phyloP scores from a whole-genome alignment of 1,140 invertebrate species.

The Drosophila funebris region DNA sequence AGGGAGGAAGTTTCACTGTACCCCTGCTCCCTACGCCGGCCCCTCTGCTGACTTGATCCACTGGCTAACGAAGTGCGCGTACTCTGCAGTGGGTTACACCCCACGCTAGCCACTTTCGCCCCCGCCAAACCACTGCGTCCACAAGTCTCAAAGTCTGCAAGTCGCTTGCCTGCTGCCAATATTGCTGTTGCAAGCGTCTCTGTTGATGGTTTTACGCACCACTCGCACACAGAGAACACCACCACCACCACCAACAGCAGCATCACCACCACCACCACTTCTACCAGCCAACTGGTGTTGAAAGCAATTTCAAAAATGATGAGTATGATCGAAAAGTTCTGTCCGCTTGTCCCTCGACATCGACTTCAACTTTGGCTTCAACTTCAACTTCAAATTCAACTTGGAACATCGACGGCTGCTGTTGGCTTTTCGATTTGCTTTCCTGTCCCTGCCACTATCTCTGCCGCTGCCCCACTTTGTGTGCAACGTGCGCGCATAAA shows the following conservation, averaged over 20 bases:
- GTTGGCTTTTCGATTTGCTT: constrained; percentile 79
- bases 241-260: constrained; percentile 9
- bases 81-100: constrained; percentile 45
- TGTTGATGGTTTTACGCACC: constrained; percentile 74
- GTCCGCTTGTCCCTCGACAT: neutral
- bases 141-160: neutral
- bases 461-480: neutral
- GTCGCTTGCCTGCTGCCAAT: neutral
- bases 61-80: constrained; percentile 71
- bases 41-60: neutral
- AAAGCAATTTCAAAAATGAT: constrained; percentile 84
- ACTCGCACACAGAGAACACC: neutral
- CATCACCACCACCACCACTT: neutral
- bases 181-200: constrained; percentile 56
- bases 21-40: neutral
- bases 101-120: constrained; percentile 24
- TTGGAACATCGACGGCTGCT: constrained; percentile 40
- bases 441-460: constrained; percentile 32
- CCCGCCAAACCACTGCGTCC: neutral
- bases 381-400: constrained; percentile 26
- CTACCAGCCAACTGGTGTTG: constrained; percentile 73
- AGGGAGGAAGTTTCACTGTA: constrained; percentile 7
- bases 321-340: constrained; percentile 82
- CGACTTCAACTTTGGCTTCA: constrained; percentile 4
- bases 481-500: constrained; percentile 56